Evolutionary conservation across 2,888 invertebrate genomes (phyloP).

Genomic region (Dilophus febrilis): DNA sequence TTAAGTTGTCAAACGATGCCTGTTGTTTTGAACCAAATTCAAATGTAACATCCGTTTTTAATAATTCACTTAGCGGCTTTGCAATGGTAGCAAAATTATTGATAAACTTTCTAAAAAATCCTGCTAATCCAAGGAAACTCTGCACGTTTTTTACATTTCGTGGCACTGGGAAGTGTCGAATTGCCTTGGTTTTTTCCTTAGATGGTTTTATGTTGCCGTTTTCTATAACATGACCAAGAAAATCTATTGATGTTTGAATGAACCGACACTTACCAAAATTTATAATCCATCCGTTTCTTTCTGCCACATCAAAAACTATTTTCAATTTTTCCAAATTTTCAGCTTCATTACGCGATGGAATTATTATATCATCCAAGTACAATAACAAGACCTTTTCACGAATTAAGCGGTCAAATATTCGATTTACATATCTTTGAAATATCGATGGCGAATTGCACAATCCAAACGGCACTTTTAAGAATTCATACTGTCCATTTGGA

Average conservation of each 20-base stretch:
- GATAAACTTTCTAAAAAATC: neutral
- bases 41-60: neutral
- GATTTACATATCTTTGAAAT: conserved; percentile 5
- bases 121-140: neutral
- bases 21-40: neutral
- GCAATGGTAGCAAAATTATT: neutral
- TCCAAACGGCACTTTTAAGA: conserved; percentile 8
- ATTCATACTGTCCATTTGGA: conserved; percentile 6
- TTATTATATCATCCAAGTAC: conserved; percentile 8
- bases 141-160: neutral
- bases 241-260: neutral
- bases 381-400: conserved; percentile 1
- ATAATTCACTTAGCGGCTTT: neutral
- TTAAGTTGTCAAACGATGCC: neutral
- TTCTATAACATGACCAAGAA: neutral
- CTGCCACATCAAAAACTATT: neutral
- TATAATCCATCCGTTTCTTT: conserved; percentile 1
- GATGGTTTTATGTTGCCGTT: neutral
- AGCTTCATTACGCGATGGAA: conserved; percentile 4
- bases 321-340: neutral
- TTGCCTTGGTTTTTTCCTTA: neutral
- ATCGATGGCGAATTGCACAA: conserved; percentile 6
- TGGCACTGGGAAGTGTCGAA: neutral
- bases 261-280: conserved; percentile 2
- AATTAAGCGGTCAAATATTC: conserved; percentile 2